These are phyloP conservation scores for Trachythela sp. DNA, from an alignment of 64 coral and sea anemone genomes.

Conservation along the genomic window DNA sequence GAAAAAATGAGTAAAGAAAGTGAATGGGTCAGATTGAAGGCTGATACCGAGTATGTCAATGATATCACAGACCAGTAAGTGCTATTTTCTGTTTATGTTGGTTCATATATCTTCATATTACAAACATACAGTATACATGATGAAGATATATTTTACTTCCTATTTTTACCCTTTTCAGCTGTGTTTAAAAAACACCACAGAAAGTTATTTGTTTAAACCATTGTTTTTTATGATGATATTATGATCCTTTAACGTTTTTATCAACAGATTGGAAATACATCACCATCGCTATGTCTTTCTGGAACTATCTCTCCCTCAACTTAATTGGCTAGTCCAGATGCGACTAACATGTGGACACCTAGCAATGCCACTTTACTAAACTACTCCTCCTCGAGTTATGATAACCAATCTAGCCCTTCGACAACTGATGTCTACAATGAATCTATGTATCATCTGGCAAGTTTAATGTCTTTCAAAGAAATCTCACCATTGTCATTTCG, in stretches of 20 bases:
- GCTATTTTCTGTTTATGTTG: not conserved
- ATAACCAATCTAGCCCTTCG: not conserved
- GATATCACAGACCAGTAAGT: not conserved
- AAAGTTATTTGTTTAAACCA: not conserved
- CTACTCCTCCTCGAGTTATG: not conserved
- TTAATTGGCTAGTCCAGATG: not conserved
- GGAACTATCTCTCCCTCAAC: not conserved
- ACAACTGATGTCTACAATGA: slow-evolving; percentile 13
- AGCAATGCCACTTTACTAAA: slow-evolving; percentile 4
- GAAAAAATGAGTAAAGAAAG: not conserved
- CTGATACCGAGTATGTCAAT: not conserved
- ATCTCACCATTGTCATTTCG: not conserved
- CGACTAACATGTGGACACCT: not conserved
- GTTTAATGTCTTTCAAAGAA: not conserved
- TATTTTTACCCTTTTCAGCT: not conserved
- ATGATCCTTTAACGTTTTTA: not conserved
- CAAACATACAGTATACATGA: not conserved
- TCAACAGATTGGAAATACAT: not conserved
- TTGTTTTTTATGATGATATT: not conserved
- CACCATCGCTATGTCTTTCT: not conserved
- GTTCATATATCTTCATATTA: not conserved
- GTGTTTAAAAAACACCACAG: not conserved
- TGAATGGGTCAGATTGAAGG: not conserved
- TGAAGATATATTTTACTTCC: not conserved
- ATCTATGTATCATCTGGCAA: not conserved